Evolutionary conservation across 2,888 invertebrate species (phyloP).

Genomic region (Cosmopolites sordidus): DNA sequence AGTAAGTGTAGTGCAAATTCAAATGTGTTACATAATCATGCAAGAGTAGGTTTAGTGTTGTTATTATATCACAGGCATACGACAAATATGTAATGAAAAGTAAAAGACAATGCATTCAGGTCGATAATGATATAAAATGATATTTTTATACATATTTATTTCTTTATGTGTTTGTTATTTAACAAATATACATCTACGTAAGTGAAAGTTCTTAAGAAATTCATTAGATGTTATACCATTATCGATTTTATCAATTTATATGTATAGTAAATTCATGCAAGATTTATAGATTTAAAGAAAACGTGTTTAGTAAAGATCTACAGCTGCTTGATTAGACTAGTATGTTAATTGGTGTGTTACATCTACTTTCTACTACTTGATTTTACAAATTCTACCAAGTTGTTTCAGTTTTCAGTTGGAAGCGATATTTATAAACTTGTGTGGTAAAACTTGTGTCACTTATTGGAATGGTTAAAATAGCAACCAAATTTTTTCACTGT

Average conservation of each 20-base stretch:
- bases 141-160: too few relatives aligned
- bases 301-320: too few relatives aligned
- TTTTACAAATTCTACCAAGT: constrained; percentile 7
- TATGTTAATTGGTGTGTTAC: background rate
- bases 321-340: too few relatives aligned
- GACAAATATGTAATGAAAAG: background rate
- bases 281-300: too few relatives aligned
- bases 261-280: too few relatives aligned
- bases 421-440: constrained; percentile 7
- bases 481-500: too few relatives aligned
- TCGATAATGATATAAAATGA: too few relatives aligned
- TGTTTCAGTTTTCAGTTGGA: constrained; percentile 2
- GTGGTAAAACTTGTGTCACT: constrained; percentile 13
- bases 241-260: too few relatives aligned
- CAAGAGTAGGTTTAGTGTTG: constrained; percentile 12
- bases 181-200: background rate
- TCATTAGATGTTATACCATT: too few relatives aligned
- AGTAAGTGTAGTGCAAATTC: constrained; percentile 8
- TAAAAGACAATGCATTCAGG: too few relatives aligned
- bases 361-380: constrained; percentile 22
- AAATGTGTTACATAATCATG: constrained; percentile 8
- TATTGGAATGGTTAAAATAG: background rate
- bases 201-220: too few relatives aligned
- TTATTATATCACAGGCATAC: constrained; percentile 7
- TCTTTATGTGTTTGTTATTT: too few relatives aligned